These are phyloP conservation scores for Metopia argyrocephala DNA, from an alignment of 2,888 invertebrate species.

Conservation along the genomic window DNA sequence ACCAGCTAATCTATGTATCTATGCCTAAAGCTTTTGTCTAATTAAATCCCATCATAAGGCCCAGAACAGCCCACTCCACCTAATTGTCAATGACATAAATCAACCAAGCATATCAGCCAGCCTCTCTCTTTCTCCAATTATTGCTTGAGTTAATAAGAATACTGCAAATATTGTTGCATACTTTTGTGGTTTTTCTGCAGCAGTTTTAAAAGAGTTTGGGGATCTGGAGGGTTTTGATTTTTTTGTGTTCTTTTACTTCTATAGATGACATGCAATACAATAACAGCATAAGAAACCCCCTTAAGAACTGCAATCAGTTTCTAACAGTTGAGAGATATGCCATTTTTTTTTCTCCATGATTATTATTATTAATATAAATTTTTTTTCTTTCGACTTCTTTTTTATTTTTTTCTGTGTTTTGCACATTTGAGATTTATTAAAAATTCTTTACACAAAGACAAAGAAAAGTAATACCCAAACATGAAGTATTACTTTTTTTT, in stretches of 20 bases:
- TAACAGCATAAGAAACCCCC: conserved; percentile 62
- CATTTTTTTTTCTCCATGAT: conserved; percentile 37
- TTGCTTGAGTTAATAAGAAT: conserved; percentile 64
- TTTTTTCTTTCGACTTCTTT: conserved; percentile 17
- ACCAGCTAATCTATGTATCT: conserved; percentile 64
- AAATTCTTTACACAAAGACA: conserved; percentile 73
- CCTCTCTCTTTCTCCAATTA: conserved; percentile 28
- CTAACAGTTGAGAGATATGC: conserved; percentile 59
- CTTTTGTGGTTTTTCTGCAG: conserved; percentile 63
- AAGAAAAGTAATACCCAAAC: conserved; percentile 64
- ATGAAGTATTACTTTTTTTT: conserved; percentile 59
- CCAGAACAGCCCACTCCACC: conserved; percentile 19
- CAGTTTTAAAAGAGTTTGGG: conserved; percentile 45
- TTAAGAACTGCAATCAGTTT: conserved; percentile 65
- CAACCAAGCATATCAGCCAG: too few species aligned
- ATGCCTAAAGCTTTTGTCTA: conserved; percentile 73
- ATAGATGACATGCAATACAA: conserved; percentile 55
- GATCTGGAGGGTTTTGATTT: conserved; percentile 45
- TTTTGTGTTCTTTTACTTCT: conserved; percentile 17
- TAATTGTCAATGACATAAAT: too few species aligned
- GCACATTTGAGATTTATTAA: conserved; percentile 78
- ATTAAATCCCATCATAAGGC: conserved; percentile 74
- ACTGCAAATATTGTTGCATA: conserved; percentile 67
- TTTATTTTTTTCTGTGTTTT: conserved; percentile 61
- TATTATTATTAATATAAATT: conserved; percentile 58